phyloP scores from a whole-genome alignment of 2,113 vertebrate species.

The Cercocebus atys region DNA sequence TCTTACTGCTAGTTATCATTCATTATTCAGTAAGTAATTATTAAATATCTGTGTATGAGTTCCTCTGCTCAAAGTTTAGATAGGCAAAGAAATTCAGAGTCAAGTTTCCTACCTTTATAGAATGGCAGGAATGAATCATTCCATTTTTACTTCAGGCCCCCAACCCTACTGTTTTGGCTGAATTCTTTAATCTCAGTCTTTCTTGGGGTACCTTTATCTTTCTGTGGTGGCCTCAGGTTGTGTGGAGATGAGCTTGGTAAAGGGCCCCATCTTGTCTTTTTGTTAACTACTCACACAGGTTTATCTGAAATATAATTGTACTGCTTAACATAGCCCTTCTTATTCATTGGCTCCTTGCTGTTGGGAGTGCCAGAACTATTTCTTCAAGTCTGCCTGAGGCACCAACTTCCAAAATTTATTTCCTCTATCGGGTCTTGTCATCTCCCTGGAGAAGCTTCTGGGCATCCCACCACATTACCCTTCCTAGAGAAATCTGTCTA shows the following conservation, averaged over 20 bases:
- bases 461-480: neutral
- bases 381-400: neutral
- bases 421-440: neutral
- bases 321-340: neutral
- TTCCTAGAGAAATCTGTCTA: neutral
- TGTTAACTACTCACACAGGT: neutral
- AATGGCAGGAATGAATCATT: neutral
- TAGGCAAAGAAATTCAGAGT: neutral
- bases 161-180: too few relatives aligned
- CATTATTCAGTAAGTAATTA: conserved; percentile 2
- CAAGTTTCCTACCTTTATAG: neutral
- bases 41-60: neutral
- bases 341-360: neutral
- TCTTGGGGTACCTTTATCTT: neutral
- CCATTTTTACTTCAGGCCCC: neutral
- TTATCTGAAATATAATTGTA: neutral
- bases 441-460: neutral
- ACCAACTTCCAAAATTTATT: neutral
- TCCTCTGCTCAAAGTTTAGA: neutral
- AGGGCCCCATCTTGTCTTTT: neutral
- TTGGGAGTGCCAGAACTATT: neutral
- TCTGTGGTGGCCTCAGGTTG: neutral
- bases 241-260: neutral
- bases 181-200: neutral
- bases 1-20: neutral